Conservation (phyloP, 2,888 invertebrate species). For the Phrixothrix hirtus region DNA sequence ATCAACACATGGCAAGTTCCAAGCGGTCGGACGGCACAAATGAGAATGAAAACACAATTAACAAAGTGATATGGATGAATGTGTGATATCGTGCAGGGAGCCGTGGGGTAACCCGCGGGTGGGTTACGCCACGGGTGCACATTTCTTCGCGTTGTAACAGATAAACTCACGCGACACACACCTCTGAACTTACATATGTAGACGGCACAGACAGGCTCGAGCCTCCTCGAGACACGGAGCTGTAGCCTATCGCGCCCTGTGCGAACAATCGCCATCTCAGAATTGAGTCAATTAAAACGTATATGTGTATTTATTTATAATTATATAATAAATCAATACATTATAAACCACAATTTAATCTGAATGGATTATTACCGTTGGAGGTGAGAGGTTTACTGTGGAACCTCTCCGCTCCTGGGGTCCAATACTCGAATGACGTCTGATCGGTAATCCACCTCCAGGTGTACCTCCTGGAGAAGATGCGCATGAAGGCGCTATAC, state of each 20-base stretch:
- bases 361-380: conserved; percentile 67
- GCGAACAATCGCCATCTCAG: conserved; percentile 64
- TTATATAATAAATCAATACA: conserved; percentile 2
- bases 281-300: conserved; percentile 40
- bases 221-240: conserved; percentile 63
- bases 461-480: conserved; percentile 77
- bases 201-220: conserved; percentile 84
- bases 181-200: conserved; percentile 62
- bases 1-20: conserved; percentile 59
- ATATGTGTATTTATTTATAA: conserved; percentile 17
- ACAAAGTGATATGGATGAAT: conserved; percentile 42
- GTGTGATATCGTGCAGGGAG: conserved; percentile 40
- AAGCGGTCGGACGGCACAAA: conserved; percentile 55
- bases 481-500: conserved; percentile 86
- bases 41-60: conserved; percentile 51
- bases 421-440: conserved; percentile 89
- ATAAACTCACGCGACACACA: conserved; percentile 35
- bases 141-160: conserved; percentile 40
- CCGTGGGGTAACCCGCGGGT: conserved; percentile 34
- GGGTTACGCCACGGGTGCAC: conserved; percentile 40
- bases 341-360: conserved; percentile 12
- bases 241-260: conserved; percentile 57
- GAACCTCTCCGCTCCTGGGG: conserved; percentile 86
- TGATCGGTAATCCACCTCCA: conserved; percentile 77
- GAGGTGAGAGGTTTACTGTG: conserved; percentile 83